A percentile compares a stretch with the other conserved stretches of the same genome.
phyloP scores from a whole-genome alignment of 1,140 invertebrate species.

The Polypedilum pembai region DNA sequence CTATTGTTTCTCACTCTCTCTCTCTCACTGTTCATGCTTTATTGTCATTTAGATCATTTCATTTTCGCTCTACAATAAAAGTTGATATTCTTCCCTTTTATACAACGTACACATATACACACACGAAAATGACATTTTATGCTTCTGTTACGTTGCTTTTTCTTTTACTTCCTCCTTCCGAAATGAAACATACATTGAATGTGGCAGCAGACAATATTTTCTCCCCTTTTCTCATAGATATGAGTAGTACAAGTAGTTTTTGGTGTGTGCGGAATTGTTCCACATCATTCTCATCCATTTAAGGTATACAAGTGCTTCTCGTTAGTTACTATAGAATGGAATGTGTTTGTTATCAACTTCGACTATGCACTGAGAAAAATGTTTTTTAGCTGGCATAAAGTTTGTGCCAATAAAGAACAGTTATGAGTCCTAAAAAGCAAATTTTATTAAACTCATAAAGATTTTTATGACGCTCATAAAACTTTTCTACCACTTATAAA shows the following conservation, averaged over 20 bases:
- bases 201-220: no score
- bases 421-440: no score
- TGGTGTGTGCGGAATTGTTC: background rate
- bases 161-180: no score
- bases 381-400: no score
- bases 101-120: no score
- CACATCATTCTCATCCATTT: constrained; percentile 5
- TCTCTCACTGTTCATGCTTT: background rate
- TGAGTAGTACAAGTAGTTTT: constrained; percentile 1
- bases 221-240: background rate
- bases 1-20: background rate
- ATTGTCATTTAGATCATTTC: constrained; percentile 18
- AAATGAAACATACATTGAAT: no score
- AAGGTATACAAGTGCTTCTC: background rate
- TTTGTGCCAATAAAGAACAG: no score
- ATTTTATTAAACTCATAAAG: no score
- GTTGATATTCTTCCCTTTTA: no score
- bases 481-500: no score
- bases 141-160: background rate
- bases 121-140: background rate
- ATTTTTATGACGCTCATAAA: no score
- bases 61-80: background rate
- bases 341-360: constrained; percentile 24
- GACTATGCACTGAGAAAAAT: no score
- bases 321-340: constrained; percentile 5